Evolutionary conservation across 2,888 invertebrate genomes (phyloP).

Genomic region (Mythimna ferrago): DNA sequence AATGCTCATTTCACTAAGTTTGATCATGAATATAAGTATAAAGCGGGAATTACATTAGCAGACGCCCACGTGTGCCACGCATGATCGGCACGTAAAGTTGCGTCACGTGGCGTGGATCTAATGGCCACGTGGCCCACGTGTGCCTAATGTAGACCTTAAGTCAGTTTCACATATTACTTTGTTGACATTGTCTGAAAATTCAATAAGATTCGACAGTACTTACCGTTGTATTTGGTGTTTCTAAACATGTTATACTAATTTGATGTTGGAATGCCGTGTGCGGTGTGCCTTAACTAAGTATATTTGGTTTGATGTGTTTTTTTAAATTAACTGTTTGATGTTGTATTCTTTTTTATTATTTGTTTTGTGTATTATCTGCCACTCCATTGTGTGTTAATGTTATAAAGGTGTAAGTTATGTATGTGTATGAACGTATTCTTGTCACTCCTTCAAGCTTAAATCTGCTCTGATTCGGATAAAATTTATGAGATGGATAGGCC

Average conservation of each 20-base stretch:
- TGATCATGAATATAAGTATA: not conserved
- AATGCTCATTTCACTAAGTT: not conserved
- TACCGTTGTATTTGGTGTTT: conserved; percentile 28
- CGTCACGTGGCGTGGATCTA: too few species aligned
- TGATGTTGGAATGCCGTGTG: conserved; percentile 64
- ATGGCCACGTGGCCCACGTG: too few species aligned
- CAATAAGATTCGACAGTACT: not conserved
- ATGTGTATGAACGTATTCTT: too few species aligned
- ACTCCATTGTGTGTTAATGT: not conserved
- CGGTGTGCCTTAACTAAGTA: conserved; percentile 41
- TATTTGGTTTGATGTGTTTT: conserved; percentile 52
- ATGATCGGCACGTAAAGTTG: too few species aligned
- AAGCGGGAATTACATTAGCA: too few species aligned
- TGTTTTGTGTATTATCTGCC: not conserved
- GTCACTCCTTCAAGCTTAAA: too few species aligned
- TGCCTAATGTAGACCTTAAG: not conserved
- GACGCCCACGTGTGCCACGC: too few species aligned
- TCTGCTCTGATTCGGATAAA: too few species aligned
- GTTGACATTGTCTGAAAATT: conserved; percentile 14
- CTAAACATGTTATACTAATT: conserved; percentile 68
- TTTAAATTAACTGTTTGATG: conserved; percentile 53
- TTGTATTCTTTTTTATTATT: conserved; percentile 30
- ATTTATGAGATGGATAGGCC: too few species aligned
- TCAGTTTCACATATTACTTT: conserved; percentile 18
- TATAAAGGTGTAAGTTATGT: too few species aligned